These are phyloP conservation scores for Scomber colias DNA, from an alignment of 2,113 vertebrate species.

Conservation along the genomic window DNA sequence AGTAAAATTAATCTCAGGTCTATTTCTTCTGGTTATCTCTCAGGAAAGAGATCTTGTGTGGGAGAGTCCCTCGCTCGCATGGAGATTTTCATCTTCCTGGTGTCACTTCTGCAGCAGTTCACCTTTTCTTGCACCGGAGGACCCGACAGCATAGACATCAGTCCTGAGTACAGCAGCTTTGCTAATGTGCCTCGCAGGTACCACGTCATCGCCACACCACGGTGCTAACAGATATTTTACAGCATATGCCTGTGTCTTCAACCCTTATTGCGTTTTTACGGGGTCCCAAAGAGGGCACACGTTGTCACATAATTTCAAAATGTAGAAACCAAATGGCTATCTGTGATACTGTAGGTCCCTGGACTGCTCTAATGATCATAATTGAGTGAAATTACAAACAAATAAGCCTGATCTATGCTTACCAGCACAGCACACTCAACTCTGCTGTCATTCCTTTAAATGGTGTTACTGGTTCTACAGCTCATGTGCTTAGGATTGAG, in stretches of 20 bases:
- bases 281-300: too few relatives aligned
- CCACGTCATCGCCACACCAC: slow-evolving; percentile 68
- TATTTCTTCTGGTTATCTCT: not conserved
- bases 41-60: slow-evolving; percentile 79
- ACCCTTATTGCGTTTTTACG: too few relatives aligned
- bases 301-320: too few relatives aligned
- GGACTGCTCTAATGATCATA: too few relatives aligned
- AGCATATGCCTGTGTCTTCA: not conserved
- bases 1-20: not conserved
- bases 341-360: too few relatives aligned
- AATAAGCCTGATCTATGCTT: too few relatives aligned
- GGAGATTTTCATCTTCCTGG: slow-evolving; percentile 83
- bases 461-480: too few relatives aligned
- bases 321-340: too few relatives aligned
- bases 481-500: too few relatives aligned
- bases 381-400: too few relatives aligned
- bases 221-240: not conserved
- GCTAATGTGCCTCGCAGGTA: slow-evolving; percentile 76
- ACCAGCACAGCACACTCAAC: too few relatives aligned
- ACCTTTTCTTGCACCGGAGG: slow-evolving; percentile 70
- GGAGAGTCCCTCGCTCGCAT: slow-evolving; percentile 82
- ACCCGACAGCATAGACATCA: slow-evolving; percentile 68
- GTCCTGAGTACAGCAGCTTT: slow-evolving; percentile 74
- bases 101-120: slow-evolving; percentile 79
- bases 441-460: too few relatives aligned